Percentiles rank a stretch among this genome's conserved stretches.
These are phyloP conservation scores for Liopterus haemorrhoidalis DNA, from an alignment of 2,888 invertebrate genomes.

Conservation along the genomic window DNA sequence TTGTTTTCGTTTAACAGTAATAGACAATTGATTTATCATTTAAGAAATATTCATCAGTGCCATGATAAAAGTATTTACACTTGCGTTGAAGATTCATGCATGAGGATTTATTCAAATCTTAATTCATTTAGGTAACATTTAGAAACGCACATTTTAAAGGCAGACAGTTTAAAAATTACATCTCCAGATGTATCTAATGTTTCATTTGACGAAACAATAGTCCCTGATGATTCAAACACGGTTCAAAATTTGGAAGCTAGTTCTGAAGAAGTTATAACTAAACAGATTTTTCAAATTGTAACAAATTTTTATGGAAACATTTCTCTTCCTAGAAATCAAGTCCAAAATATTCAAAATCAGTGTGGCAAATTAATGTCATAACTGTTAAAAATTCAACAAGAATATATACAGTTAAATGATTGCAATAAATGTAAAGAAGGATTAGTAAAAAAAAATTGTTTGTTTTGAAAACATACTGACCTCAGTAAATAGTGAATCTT, in stretches of 20 bases:
- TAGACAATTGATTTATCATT: not conserved
- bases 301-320: too few relatives aligned
- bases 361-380: slow-evolving; percentile 4
- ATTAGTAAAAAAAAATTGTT: not conserved
- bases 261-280: too few relatives aligned
- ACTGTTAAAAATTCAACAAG: slow-evolving; percentile 2
- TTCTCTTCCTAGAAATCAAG: slow-evolving; percentile 1
- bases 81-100: slow-evolving; percentile 6
- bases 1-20: not conserved
- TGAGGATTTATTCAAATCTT: not conserved
- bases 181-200: too few relatives aligned
- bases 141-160: too few relatives aligned
- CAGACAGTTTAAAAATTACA: too few relatives aligned
- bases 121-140: slow-evolving; percentile 6
- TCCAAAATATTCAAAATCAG: slow-evolving; percentile 3
- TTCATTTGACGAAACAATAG: too few relatives aligned
- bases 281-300: too few relatives aligned
- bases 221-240: too few relatives aligned
- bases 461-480: slow-evolving; percentile 3
- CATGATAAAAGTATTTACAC: slow-evolving; percentile 1
- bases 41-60: not conserved
- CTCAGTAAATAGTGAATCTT: slow-evolving; percentile 7
- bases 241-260: too few relatives aligned
- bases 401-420: slow-evolving; percentile 5
- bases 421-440: not conserved